Base-by-base conservation (phyloP, 2,113 vertebrate species). In the Pyxicephalus adspersus region DNA sequence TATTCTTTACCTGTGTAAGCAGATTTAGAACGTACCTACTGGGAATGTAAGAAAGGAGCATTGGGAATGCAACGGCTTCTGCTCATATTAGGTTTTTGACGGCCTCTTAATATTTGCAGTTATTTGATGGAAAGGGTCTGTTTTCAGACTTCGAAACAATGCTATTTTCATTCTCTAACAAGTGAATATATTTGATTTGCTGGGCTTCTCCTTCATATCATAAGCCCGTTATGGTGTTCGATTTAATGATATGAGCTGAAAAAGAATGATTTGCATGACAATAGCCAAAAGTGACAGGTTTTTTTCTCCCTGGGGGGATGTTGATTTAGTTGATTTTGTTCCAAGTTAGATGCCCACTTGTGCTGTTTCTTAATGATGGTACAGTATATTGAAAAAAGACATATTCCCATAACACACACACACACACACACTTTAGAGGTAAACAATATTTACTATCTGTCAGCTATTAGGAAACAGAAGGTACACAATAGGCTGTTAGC, bases 1-100 rank as follows among this genome's bases (percentile, higher is more conserved):
- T 84, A 87, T 87, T 91, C 87, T 89, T 89, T 89, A 86, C 84
- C 81, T 50, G 77, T 85, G 86, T 87, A 88, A 88, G 89, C 87
- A 86, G 85, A 88, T 90, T 87, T 83, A 88, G 83, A 86, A 87
- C 89, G 85, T 86, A 83, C 86, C 85, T 85, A 61, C 34, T 63
- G 64, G 86, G 86, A 90, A 87, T 84, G 85, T 80, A 0, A 64
- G 31, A 66, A 81, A 76, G 77, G 76, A 83, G 68, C 73, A 61
- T 68, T 60, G 77, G 87, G 76, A 57, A 76, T 66, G 64, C 64
- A 83, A 67, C 85, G 77, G 67, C 72, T 81, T 73, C 80, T 81
- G 77, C 72, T 79, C 79, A 78, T 78, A 85, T 75, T 86, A 85
- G 63, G 77, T 72, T 58, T 78, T 86, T 80, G 84, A 85, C 87